Evolutionary conservation across 2,888 invertebrate genomes (phyloP).

Genomic region (Thalpophila matura): DNA sequence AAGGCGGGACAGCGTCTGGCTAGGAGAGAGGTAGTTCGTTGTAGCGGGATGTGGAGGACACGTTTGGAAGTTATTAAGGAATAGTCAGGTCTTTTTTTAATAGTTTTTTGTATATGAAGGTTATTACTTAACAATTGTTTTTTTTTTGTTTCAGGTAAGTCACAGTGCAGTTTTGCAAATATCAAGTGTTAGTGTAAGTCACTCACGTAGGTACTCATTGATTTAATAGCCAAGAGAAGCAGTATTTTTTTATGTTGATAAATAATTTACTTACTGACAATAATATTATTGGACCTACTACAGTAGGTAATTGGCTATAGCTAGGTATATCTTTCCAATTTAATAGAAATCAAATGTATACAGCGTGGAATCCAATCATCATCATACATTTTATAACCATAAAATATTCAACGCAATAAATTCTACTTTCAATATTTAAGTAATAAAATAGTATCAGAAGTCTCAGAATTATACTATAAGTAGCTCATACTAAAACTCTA

Average conservation of each 20-base stretch:
- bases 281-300: too few relatives aligned
- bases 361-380: conserved; percentile 11
- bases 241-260: too few relatives aligned
- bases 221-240: too few relatives aligned
- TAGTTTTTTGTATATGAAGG: background rate
- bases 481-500: conserved; percentile 61
- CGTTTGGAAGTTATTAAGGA: too few relatives aligned
- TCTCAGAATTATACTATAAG: conserved; percentile 45
- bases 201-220: too few relatives aligned
- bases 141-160: conserved; percentile 48
- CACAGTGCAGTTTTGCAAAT: background rate
- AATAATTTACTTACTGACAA: too few relatives aligned
- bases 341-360: conserved; percentile 8
- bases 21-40: too few relatives aligned
- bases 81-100: too few relatives aligned
- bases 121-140: background rate
- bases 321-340: conserved; percentile 18
- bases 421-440: conserved; percentile 43
- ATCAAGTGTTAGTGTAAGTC: background rate
- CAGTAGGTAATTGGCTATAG: background rate
- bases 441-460: conserved; percentile 46
- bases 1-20: too few relatives aligned
- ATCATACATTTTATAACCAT: conserved; percentile 28
- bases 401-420: conserved; percentile 31
- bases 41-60: too few relatives aligned